A percentile compares a stretch with the other conserved stretches of the same genome.
Evolutionary conservation across 1,140 invertebrate genomes (phyloP).

Genomic region (Arctopsyche grandis): DNA sequence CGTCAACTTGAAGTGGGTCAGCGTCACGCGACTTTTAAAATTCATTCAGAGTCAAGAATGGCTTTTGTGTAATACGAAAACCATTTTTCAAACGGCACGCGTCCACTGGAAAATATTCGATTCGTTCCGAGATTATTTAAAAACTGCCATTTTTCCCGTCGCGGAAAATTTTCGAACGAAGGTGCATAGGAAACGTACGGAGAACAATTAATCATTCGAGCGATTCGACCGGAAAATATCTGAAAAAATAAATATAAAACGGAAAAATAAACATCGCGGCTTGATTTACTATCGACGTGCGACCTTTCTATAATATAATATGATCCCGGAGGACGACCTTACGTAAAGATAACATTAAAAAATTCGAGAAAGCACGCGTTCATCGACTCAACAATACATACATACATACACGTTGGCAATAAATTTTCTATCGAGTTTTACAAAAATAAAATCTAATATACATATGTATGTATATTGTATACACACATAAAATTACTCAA

Average conservation of each 20-base stretch:
- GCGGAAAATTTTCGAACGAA: conserved; percentile 11
- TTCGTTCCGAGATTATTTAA: conserved; percentile 14
- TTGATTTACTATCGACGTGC: conserved; percentile 5
- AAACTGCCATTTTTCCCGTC: not conserved
- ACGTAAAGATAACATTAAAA: not conserved
- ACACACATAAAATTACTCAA: too few species aligned
- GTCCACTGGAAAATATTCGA: conserved; percentile 16
- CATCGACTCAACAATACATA: not conserved
- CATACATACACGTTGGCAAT: too few species aligned
- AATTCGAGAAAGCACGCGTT: not conserved
- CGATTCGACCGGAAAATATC: conserved; percentile 35
- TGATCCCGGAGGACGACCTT: not conserved
- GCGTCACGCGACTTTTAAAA: not conserved
- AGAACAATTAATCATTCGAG: conserved; percentile 44
- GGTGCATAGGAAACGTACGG: not conserved
- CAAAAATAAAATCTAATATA: too few species aligned
- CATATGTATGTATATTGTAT: too few species aligned
- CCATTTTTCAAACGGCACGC: conserved; percentile 18
- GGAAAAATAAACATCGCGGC: conserved; percentile 26
- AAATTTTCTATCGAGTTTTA: too few species aligned
- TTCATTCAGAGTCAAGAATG: conserved; percentile 6
- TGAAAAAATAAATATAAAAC: conserved; percentile 10
- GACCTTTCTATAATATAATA: too few species aligned
- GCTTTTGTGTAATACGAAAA: conserved; percentile 8
- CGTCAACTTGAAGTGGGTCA: conserved; percentile 14